phyloP scores from a whole-genome alignment of 2,113 vertebrate genomes.

The Bombycilla garrulus region DNA sequence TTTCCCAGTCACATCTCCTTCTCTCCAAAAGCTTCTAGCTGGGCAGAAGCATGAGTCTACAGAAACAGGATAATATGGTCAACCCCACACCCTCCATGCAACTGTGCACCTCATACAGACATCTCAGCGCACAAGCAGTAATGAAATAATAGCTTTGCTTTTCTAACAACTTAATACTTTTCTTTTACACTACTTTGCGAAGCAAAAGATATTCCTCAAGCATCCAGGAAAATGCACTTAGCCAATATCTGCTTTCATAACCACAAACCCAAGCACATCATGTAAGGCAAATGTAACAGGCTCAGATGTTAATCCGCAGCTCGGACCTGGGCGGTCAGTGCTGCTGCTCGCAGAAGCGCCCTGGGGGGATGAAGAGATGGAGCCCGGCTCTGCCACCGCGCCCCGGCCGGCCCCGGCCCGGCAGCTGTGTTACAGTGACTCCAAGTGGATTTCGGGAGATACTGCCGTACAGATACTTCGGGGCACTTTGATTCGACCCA shows the following conservation, averaged over 20 bases:
- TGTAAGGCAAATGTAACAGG: rapidly evolving
- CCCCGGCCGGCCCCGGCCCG: not conserved
- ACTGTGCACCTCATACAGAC: rapidly evolving
- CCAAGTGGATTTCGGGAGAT: conserved; percentile 50
- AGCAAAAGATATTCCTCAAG: not conserved
- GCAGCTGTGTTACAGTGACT: conserved; percentile 62
- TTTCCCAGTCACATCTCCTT: not conserved
- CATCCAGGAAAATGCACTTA: rapidly evolving
- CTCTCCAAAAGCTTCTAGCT: not conserved
- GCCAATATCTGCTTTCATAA: rapidly evolving
- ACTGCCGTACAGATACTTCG: not conserved
- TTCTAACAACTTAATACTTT: not conserved
- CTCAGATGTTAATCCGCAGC: rapidly evolving
- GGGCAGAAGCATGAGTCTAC: rapidly evolving
- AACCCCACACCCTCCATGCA: not conserved
- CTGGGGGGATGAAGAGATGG: not conserved
- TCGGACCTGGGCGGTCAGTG: rapidly evolving
- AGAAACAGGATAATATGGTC: rapidly evolving
- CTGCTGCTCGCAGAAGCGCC: not conserved
- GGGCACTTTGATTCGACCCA: rapidly evolving
- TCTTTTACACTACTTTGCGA: not conserved
- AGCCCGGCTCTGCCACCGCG: not conserved
- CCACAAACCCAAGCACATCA: rapidly evolving
- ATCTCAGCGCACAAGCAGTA: not conserved
- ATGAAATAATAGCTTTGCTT: not conserved